phyloP scores from a whole-genome alignment of 2,113 vertebrate genomes.

The Dissostichus mawsoni region DNA sequence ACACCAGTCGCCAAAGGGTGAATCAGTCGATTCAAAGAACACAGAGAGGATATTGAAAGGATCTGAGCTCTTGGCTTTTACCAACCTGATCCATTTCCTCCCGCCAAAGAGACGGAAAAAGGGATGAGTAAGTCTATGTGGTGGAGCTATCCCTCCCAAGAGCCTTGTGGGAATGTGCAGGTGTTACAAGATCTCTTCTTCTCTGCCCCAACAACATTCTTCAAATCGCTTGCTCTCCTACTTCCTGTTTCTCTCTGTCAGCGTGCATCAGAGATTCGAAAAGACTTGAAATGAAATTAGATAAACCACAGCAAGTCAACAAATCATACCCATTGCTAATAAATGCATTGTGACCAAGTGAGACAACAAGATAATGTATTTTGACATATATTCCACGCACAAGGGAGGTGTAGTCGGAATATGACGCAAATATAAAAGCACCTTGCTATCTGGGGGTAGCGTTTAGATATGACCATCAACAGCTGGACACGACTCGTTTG shows the following conservation, averaged over 20 bases:
- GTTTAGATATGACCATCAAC: conserved; percentile 59
- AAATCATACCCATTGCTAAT: conserved; percentile 41
- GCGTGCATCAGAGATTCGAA: conserved; percentile 24
- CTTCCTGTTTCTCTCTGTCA: conserved; percentile 21
- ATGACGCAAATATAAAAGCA: conserved; percentile 44
- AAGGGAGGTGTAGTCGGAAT: conserved; percentile 27
- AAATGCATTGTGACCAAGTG: conserved; percentile 32
- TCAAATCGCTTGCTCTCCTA: conserved; percentile 13
- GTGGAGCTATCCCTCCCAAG: conserved; percentile 59
- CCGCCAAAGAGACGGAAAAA: conserved; percentile 1
- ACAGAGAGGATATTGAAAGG: conserved; percentile 56
- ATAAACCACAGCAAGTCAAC: conserved; percentile 48
- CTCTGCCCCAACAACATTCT: conserved; percentile 29
- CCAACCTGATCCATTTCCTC: conserved; percentile 65
- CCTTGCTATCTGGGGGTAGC: conserved; percentile 26
- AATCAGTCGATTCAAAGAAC: conserved; percentile 55
- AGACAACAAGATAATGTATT: conserved; percentile 37
- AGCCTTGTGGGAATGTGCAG: conserved; percentile 56
- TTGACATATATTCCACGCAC: conserved; percentile 19
- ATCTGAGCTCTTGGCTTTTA: conserved; percentile 54
- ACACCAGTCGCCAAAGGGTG: conserved; percentile 17
- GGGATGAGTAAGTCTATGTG: conserved; percentile 57
- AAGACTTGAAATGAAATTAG: conserved; percentile 52
- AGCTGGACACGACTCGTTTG: conserved; percentile 56
- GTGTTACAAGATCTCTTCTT: conserved; percentile 53